A percentile compares a stretch with the other conserved stretches of the same genome.
phyloP scores from a whole-genome alignment of 2,113 vertebrate genomes.

The Enhydra lutris region DNA sequence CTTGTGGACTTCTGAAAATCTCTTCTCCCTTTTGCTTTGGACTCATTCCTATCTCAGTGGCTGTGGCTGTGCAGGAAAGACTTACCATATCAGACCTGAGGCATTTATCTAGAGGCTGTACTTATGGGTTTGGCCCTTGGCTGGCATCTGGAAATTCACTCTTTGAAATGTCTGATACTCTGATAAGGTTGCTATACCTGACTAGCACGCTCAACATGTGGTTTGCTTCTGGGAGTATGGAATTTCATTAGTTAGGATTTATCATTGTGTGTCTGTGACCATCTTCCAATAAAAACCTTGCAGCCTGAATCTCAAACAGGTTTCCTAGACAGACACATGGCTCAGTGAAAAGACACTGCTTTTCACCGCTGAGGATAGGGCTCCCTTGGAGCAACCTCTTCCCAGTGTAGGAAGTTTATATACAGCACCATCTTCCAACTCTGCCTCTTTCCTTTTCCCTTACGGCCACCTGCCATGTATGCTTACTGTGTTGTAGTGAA shows the following conservation, averaged over 20 bases:
- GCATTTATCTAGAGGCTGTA: not conserved
- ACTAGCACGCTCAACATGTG: not conserved
- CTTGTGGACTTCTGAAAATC: not conserved
- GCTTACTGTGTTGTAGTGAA: not conserved
- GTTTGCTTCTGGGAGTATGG: not conserved
- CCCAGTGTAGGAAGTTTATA: not conserved
- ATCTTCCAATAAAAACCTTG: not conserved
- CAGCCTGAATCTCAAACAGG: not conserved
- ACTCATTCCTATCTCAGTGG: not conserved
- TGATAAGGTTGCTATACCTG: not conserved
- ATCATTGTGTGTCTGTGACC: not conserved
- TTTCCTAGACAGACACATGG: not conserved
- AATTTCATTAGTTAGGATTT: not conserved
- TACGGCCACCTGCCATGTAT: not conserved
- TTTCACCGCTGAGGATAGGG: not conserved
- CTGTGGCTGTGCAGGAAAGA: not conserved
- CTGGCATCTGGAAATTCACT: not conserved
- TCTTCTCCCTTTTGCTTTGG: not conserved
- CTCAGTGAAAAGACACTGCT: not conserved
- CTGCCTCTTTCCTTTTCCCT: not conserved
- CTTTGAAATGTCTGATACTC: not conserved
- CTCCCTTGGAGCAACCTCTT: accelerated
- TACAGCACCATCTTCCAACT: accelerated
- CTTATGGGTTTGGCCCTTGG: not conserved
- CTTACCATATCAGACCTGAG: not conserved